Percentiles rank a stretch among this genome's conserved stretches.
Evolutionary conservation across 1,140 invertebrate genomes (phyloP).

Genomic region (Harlomillsia oculata): DNA sequence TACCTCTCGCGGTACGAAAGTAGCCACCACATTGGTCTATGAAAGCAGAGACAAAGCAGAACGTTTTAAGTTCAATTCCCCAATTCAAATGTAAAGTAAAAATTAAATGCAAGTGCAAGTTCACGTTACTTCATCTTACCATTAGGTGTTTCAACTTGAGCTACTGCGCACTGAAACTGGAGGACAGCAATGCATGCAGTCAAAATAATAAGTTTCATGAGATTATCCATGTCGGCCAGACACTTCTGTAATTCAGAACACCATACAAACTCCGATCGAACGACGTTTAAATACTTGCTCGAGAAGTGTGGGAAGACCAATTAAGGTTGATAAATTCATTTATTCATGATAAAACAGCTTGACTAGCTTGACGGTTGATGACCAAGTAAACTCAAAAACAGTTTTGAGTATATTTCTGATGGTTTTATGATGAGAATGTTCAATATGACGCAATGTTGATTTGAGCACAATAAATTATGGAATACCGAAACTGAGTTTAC

Average conservation of each 20-base stretch:
- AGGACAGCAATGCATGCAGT: background rate
- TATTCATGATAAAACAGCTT: too few species aligned
- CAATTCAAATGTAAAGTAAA: background rate
- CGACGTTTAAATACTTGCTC: background rate
- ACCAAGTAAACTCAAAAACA: too few species aligned
- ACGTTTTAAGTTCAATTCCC: background rate
- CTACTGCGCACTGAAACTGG: too few species aligned
- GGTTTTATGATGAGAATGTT: too few species aligned
- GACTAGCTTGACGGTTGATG: too few species aligned
- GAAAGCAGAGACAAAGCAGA: background rate
- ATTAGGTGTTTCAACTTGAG: conserved; percentile 20
- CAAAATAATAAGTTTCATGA: background rate
- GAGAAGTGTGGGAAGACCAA: background rate
- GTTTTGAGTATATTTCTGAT: too few species aligned
- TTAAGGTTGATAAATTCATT: too few species aligned
- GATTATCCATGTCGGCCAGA: too few species aligned
- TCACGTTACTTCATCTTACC: conserved; percentile 4
- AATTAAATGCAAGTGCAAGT: background rate
- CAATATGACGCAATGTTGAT: too few species aligned
- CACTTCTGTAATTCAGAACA: background rate
- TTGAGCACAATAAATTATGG: too few species aligned
- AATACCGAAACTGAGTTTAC: too few species aligned
- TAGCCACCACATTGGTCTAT: conserved; percentile 16
- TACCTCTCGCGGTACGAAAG: conserved; percentile 1
- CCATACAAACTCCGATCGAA: background rate